Evolutionary conservation across 2,888 invertebrate genomes (phyloP).

Genomic region (Tridacna gigas): DNA sequence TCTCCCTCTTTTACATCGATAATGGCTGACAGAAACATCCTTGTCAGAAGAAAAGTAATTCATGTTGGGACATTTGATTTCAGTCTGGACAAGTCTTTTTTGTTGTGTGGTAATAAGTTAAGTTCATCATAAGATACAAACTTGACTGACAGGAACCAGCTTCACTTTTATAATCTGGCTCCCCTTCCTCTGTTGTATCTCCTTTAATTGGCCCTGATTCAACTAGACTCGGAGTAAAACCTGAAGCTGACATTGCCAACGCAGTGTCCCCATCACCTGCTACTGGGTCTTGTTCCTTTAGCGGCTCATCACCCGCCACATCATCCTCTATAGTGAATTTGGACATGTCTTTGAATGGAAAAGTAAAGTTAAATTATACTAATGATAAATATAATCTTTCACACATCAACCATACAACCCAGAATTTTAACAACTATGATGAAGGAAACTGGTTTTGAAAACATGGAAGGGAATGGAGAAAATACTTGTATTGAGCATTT

Average conservation of each 20-base stretch:
- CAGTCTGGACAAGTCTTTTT: no score
- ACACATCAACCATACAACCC: no score
- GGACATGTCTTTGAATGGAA: constrained; percentile 23
- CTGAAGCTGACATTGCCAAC: not conserved
- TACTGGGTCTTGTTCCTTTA: not conserved
- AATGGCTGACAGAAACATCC: no score
- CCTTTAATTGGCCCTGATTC: not conserved
- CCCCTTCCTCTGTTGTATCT: constrained; percentile 12
- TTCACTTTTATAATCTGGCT: not conserved
- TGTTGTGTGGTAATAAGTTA: no score
- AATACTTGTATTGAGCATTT: no score
- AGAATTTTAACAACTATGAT: no score
- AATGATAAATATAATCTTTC: no score
- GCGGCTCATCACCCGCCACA: not conserved
- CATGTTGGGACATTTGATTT: no score
- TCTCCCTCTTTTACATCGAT: no score
- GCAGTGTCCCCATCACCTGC: not conserved
- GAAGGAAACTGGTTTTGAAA: no score
- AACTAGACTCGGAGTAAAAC: not conserved
- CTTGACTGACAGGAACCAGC: constrained; percentile 17
- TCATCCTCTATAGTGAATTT: constrained; percentile 19
- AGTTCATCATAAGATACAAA: not conserved
- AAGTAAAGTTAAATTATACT: not conserved
- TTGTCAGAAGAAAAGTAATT: no score
- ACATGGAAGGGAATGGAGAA: no score